Conservation (phyloP, 2,797 vertebrate genomes). For the Eulemur rubriventer region DNA sequence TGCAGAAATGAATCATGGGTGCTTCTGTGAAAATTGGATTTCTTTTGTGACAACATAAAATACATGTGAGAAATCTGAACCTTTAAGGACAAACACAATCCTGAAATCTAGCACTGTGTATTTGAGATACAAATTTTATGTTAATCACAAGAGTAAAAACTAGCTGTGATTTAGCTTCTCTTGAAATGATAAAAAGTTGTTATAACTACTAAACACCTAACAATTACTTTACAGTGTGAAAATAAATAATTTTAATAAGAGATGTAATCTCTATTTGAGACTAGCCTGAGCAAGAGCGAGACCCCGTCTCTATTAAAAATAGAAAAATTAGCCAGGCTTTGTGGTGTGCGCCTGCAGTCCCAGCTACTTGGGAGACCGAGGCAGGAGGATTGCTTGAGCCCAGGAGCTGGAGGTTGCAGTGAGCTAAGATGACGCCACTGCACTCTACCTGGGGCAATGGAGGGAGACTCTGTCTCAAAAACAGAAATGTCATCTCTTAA, state of each 20-base stretch:
- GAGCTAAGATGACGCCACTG: too few relatives aligned
- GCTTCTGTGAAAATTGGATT: accelerated
- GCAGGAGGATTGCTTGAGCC: too few relatives aligned
- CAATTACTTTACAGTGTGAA: background rate
- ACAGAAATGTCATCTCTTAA: background rate
- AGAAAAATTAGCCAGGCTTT: too few relatives aligned
- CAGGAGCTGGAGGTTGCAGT: background rate
- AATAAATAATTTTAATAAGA: background rate
- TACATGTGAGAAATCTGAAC: accelerated
- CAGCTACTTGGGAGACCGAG: too few relatives aligned
- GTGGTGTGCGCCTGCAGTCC: too few relatives aligned
- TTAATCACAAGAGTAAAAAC: background rate
- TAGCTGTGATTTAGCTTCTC: background rate
- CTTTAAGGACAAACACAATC: accelerated
- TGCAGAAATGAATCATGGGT: accelerated
- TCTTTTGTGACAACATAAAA: background rate
- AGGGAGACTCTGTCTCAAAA: background rate
- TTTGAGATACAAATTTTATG: background rate
- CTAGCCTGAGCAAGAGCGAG: too few relatives aligned
- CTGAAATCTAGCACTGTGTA: background rate
- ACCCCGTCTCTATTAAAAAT: too few relatives aligned
- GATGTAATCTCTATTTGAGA: background rate
- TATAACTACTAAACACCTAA: background rate
- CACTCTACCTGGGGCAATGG: too few relatives aligned
- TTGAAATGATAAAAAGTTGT: background rate